phyloP scores from a whole-genome alignment of 2,113 vertebrate genomes.

The Candoia aspera region DNA sequence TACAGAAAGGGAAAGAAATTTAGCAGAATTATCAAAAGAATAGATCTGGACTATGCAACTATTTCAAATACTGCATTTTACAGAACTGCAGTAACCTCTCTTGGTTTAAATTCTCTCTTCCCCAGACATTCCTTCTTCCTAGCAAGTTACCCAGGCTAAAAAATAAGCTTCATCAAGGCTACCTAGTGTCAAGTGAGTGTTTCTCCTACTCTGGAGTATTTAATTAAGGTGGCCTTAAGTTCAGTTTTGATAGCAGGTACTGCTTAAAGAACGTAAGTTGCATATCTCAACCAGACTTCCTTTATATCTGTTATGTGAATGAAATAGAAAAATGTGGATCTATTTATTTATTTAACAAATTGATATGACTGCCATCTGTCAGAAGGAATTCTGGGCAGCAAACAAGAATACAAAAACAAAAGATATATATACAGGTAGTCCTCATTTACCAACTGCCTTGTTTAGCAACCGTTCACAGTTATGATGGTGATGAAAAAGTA shows the following conservation, averaged over 20 bases:
- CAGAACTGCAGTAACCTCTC: constrained; percentile 55
- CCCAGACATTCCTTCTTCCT: no score
- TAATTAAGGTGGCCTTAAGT: not conserved
- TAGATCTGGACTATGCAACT: constrained; percentile 48
- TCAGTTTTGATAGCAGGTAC: not conserved
- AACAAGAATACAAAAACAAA: not conserved
- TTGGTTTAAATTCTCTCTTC: constrained; percentile 58
- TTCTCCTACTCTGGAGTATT: not conserved
- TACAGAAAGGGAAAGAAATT: constrained; percentile 53
- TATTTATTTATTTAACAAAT: not conserved
- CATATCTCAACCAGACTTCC: not conserved
- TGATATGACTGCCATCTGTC: not conserved
- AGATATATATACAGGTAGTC: not conserved
- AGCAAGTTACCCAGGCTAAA: no score
- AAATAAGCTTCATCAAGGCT: not conserved
- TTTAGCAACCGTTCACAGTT: no score
- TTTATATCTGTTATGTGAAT: no score
- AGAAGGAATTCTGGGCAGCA: not conserved
- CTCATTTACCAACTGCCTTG: no score
- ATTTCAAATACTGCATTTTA: constrained; percentile 64
- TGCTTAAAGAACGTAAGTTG: not conserved
- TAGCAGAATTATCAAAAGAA: constrained; percentile 66
- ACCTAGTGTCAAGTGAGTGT: not conserved
- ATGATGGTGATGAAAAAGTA: no score
- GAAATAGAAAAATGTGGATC: no score